phyloP scores from a whole-genome alignment of 2,888 invertebrate genomes.

The Clitarchus hookeri region DNA sequence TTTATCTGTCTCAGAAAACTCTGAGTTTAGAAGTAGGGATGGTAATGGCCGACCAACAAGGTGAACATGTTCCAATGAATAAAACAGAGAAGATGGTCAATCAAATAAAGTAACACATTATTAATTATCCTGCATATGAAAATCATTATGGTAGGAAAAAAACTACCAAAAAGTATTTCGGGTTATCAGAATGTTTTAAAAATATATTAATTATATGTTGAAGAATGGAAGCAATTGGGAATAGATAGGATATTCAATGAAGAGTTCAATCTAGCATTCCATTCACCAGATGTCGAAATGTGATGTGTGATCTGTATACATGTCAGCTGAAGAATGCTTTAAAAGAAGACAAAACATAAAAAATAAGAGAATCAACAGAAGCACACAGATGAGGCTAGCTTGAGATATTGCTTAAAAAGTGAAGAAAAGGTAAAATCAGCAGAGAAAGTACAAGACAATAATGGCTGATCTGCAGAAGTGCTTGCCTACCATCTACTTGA shows the following conservation, averaged over 20 bases:
- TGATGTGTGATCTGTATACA: neutral
- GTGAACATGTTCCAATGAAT: neutral
- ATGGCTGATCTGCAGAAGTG: constrained; percentile 22
- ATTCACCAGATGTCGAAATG: constrained; percentile 19
- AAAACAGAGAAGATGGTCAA: neutral
- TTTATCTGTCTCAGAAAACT: neutral
- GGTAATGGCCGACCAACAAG: neutral
- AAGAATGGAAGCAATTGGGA: neutral
- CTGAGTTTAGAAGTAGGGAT: neutral
- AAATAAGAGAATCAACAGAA: neutral
- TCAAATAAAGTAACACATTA: constrained; percentile 11
- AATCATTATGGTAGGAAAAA: constrained; percentile 1
- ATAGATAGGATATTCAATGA: neutral
- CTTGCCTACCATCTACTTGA: constrained; percentile 6
- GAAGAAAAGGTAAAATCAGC: neutral
- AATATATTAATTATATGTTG: constrained; percentile 25
- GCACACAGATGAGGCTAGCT: neutral
- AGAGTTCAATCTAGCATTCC: constrained; percentile 15
- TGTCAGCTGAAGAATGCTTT: neutral
- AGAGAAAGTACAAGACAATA: neutral
- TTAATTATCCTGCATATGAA: constrained; percentile 17
- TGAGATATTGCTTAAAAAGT: constrained; percentile 1
- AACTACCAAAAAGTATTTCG: neutral
- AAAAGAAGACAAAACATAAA: neutral
- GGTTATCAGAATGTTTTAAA: neutral